Evolutionary conservation across 2,113 vertebrate genomes (phyloP).

Genomic region (Rhinopomastus cyanomelas): DNA sequence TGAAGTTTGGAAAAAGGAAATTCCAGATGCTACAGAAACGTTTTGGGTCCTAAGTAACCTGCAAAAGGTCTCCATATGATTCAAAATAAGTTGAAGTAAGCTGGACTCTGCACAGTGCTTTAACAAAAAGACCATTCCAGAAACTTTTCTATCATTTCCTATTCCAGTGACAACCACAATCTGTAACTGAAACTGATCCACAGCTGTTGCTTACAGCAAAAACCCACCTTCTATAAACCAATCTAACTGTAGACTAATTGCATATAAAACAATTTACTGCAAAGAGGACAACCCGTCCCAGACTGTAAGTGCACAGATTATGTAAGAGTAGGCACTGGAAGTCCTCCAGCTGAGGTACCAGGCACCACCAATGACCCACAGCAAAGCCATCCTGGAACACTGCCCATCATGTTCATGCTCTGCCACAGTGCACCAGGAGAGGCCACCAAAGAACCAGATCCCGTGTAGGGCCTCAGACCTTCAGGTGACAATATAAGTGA

Average conservation of each 20-base stretch:
- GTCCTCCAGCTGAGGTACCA: neutral
- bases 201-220: neutral
- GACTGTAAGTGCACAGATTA: neutral
- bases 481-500: accelerated
- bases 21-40: neutral
- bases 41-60: neutral
- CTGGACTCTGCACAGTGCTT: neutral
- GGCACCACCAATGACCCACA: accelerated
- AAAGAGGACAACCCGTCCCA: neutral
- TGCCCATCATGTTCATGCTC: neutral
- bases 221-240: neutral
- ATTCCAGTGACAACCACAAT: neutral
- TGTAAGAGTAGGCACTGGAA: neutral
- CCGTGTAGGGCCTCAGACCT: accelerated
- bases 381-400: neutral
- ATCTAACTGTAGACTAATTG: neutral
- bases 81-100: neutral
- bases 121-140: neutral
- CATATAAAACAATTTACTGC: neutral
- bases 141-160: neutral
- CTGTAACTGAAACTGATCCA: neutral
- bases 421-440: neutral
- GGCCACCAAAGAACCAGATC: neutral
- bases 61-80: neutral
- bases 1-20: neutral